A percentile compares a stretch with the other conserved stretches of the same genome.
Evolutionary conservation across 2,797 vertebrate species (phyloP).

Genomic region (Harpagifer antarcticus): DNA sequence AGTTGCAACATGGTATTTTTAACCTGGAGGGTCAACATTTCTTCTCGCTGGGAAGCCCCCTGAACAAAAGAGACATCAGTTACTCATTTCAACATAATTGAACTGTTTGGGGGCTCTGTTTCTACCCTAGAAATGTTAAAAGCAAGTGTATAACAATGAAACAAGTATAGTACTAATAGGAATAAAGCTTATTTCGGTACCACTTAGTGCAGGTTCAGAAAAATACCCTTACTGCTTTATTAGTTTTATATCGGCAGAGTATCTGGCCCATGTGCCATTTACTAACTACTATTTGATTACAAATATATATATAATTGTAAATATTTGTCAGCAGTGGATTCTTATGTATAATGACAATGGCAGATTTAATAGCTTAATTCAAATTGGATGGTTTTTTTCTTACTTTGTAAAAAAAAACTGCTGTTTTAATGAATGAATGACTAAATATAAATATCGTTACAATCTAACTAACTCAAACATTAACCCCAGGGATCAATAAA

Average conservation of each 20-base stretch:
- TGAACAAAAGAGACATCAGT: slow-evolving; percentile 68
- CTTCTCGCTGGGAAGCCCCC: slow-evolving; percentile 49
- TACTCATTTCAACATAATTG: slow-evolving; percentile 15
- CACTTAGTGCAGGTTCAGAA: not conserved
- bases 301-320: too few species aligned
- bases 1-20: slow-evolving; percentile 80
- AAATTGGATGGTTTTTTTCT: not conserved
- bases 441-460: too few species aligned
- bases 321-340: too few species aligned
- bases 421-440: too few species aligned
- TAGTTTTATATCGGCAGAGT: not conserved
- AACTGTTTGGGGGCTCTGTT: not conserved
- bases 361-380: too few species aligned
- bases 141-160: not conserved
- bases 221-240: not conserved
- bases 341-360: too few species aligned
- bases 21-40: slow-evolving; percentile 70
- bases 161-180: not conserved
- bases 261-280: too few species aligned
- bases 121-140: not conserved
- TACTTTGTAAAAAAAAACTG: too few species aligned
- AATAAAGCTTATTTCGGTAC: not conserved
- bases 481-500: too few species aligned
- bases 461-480: too few species aligned
- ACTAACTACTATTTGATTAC: not conserved